Evolutionary conservation across 2,113 vertebrate genomes (phyloP).

Genomic region (Spea bombifrons): DNA sequence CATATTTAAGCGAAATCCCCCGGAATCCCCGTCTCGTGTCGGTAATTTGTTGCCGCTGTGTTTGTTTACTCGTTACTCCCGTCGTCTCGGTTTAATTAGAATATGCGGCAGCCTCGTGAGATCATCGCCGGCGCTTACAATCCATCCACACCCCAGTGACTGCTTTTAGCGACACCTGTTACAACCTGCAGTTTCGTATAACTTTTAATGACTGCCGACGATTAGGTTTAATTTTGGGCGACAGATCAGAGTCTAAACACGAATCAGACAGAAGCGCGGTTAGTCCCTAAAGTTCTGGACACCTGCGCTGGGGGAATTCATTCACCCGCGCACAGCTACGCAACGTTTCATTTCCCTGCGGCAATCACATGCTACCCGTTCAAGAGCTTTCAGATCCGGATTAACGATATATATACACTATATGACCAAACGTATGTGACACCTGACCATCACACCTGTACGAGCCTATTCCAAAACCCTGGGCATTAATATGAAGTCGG

Average conservation of each 20-base stretch:
- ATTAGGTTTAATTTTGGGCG: slow-evolving; percentile 26
- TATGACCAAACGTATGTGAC: too few species aligned
- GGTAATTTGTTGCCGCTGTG: background rate
- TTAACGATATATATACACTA: too few species aligned
- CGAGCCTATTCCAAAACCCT: too few species aligned
- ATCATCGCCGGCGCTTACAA: slow-evolving; percentile 11
- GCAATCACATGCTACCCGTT: background rate
- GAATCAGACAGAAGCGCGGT: slow-evolving; percentile 17
- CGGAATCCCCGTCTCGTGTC: too few species aligned
- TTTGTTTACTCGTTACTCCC: background rate
- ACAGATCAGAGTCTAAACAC: slow-evolving; percentile 15
- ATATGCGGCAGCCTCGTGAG: slow-evolving; percentile 14
- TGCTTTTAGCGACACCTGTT: slow-evolving; percentile 21
- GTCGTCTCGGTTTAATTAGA: slow-evolving; percentile 1
- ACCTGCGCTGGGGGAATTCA: slow-evolving; percentile 18
- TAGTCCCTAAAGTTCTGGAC: slow-evolving; percentile 23
- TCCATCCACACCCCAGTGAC: slow-evolving; percentile 23
- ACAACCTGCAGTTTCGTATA: slow-evolving; percentile 10
- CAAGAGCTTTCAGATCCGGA: background rate
- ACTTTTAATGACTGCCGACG: background rate
- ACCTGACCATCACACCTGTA: too few species aligned
- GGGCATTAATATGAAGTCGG: too few species aligned
- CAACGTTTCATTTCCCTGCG: background rate
- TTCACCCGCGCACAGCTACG: slow-evolving; percentile 24
- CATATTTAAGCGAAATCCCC: too few species aligned